Evolutionary conservation across 2,888 invertebrate species (phyloP).

Genomic region (Gonocerus acuteangulatus): DNA sequence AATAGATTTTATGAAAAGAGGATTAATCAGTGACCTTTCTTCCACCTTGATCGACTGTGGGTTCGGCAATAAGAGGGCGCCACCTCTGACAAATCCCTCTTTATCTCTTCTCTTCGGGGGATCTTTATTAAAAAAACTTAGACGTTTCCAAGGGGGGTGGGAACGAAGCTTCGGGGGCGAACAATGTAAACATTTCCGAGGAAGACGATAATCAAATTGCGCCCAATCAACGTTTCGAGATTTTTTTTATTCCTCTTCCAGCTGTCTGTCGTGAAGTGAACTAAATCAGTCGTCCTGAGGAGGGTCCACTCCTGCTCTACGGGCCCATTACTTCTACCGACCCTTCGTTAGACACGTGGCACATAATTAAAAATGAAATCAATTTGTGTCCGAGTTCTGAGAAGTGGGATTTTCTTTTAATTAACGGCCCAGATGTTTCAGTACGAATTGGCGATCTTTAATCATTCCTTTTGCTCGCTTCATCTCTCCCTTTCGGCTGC

Average conservation of each 20-base stretch:
- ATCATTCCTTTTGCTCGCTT: constrained; percentile 14
- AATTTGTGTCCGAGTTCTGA: constrained; percentile 33
- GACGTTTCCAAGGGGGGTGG: constrained; percentile 4
- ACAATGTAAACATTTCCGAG: constrained; percentile 35
- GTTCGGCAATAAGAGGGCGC: constrained; percentile 10
- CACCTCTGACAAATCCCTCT: constrained; percentile 16
- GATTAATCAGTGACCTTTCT: constrained; percentile 22
- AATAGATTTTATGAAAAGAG: constrained; percentile 1
- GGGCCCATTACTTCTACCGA: not conserved
- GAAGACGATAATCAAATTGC: constrained; percentile 34
- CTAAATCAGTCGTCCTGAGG: constrained; percentile 8
- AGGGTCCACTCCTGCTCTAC: not conserved
- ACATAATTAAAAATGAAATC: constrained; percentile 37
- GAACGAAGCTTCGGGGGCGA: constrained; percentile 3
- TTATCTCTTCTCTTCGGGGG: constrained; percentile 11
- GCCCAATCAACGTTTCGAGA: constrained; percentile 32
- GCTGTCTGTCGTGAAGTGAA: not conserved
- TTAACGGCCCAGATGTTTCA: constrained; percentile 26
- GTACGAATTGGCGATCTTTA: constrained; percentile 11
- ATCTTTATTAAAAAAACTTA: constrained; percentile 25
- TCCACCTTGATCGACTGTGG: not conserved
- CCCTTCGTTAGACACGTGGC: constrained; percentile 17
- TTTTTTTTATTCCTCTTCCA: constrained; percentile 12
- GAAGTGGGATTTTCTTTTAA: constrained; percentile 13
- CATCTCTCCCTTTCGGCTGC: not conserved